Evolutionary conservation across 1,140 invertebrate species (phyloP).

Genomic region (Temnothorax nylanderi): DNA sequence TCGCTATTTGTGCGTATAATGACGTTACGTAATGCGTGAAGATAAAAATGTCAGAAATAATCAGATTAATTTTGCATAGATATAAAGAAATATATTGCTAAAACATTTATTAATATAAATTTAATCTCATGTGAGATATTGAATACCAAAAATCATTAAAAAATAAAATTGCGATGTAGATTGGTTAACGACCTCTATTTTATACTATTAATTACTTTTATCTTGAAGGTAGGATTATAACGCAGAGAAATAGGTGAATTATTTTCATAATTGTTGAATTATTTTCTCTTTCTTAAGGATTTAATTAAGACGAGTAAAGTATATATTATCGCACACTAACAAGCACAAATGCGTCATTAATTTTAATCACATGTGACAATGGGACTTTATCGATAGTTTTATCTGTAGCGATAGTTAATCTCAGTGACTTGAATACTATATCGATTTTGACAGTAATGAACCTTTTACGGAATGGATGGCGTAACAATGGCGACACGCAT

Average conservation of each 20-base stretch:
- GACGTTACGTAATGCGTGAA: not conserved
- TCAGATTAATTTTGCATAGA: not conserved
- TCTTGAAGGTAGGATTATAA: not conserved
- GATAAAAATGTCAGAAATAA: not conserved
- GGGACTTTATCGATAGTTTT: constrained; percentile 4
- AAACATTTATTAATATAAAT: not conserved
- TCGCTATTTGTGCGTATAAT: not conserved
- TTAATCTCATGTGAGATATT: not conserved
- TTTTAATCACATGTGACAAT: not conserved
- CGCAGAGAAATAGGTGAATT: not conserved
- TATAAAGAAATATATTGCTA: not conserved
- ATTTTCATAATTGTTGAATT: not conserved
- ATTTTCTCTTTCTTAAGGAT: not conserved
- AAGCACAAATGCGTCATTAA: not conserved
- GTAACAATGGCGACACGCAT: constrained; percentile 41
- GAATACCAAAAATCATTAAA: not conserved
- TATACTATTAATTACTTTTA: not conserved
- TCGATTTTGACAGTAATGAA: constrained; percentile 55
- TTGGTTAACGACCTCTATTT: not conserved
- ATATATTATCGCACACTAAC: not conserved
- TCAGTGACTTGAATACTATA: not conserved
- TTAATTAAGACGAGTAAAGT: not conserved
- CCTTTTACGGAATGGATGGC: constrained; percentile 40
- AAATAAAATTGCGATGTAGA: not conserved
- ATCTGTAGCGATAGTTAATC: constrained; percentile 20